A percentile compares a stretch with the other conserved stretches of the same genome.
Evolutionary conservation across 2,797 vertebrate species (phyloP).

Genomic region (Bryconaethiops microstoma): DNA sequence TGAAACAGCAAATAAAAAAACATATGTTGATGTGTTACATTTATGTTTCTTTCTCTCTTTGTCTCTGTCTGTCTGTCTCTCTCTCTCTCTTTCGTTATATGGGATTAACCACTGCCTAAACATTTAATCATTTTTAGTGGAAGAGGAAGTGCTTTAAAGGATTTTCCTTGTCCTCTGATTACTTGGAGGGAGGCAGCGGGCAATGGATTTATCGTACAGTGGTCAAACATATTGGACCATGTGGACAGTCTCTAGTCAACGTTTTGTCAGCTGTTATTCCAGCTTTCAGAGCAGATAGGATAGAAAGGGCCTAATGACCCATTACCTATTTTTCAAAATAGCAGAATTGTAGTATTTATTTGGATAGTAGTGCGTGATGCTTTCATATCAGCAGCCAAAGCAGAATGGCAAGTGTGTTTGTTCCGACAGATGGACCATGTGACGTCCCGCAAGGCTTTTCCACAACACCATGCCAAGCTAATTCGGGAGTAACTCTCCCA

Average conservation of each 20-base stretch:
- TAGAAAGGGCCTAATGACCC: not conserved
- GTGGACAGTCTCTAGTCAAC: not conserved
- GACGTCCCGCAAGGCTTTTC: slow-evolving; percentile 77
- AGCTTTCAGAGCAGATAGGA: not conserved
- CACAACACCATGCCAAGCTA: slow-evolving; percentile 78
- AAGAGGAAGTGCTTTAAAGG: slow-evolving; percentile 2
- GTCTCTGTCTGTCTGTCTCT: too few species aligned
- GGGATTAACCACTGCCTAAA: not conserved
- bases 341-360: slow-evolving; percentile 15
- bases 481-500: slow-evolving; percentile 77
- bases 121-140: not conserved
- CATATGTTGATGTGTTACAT: not conserved
- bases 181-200: not conserved
- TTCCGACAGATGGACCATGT: slow-evolving; percentile 76
- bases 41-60: not conserved
- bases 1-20: not conserved
- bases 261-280: not conserved
- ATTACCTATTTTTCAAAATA: slow-evolving; percentile 12
- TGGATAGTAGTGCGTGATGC: slow-evolving; percentile 61
- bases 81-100: not conserved
- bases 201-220: not conserved
- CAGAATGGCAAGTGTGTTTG: slow-evolving; percentile 32
- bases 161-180: not conserved
- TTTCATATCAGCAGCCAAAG: slow-evolving; percentile 63
- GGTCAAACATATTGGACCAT: not conserved